phyloP scores from a whole-genome alignment of 2,113 vertebrate genomes.

The Hyaena hyaena region DNA sequence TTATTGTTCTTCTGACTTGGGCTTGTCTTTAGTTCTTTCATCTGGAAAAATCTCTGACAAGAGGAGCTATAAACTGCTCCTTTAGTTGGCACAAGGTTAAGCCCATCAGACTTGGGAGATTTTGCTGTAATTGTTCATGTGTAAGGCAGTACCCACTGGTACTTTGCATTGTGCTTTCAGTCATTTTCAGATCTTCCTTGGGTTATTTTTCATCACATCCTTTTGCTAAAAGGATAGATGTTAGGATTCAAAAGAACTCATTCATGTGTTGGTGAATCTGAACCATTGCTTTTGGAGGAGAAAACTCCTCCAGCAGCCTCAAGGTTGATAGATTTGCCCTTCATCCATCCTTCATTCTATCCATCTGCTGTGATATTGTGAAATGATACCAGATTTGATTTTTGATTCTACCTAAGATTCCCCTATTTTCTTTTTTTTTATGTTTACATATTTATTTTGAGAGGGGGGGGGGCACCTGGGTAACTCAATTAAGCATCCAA shows the following conservation, averaged over 20 bases:
- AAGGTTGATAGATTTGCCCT: neutral
- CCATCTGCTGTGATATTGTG: neutral
- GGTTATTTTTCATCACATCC: neutral
- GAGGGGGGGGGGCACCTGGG: too few species aligned
- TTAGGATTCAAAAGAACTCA: neutral
- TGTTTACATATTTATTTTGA: too few species aligned
- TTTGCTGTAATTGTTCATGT: neutral
- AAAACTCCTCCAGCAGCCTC: neutral
- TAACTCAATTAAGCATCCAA: too few species aligned
- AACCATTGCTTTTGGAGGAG: neutral
- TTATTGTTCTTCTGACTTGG: neutral
- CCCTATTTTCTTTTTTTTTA: neutral
- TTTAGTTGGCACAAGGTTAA: neutral
- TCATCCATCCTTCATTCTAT: neutral
- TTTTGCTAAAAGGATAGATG: neutral
- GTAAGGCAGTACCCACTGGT: neutral
- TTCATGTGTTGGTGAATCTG: neutral
- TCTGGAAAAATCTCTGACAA: slow-evolving; percentile 23
- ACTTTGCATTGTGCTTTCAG: neutral
- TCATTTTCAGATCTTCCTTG: slow-evolving; percentile 19
- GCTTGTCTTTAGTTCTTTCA: slow-evolving; percentile 47
- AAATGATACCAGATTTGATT: neutral
- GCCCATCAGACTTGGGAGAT: neutral
- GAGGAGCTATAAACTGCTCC: slow-evolving; percentile 13
- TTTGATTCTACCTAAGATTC: neutral